These are phyloP conservation scores for Gouania willdenowi DNA, from an alignment of 2,797 vertebrate species.

Conservation along the genomic window DNA sequence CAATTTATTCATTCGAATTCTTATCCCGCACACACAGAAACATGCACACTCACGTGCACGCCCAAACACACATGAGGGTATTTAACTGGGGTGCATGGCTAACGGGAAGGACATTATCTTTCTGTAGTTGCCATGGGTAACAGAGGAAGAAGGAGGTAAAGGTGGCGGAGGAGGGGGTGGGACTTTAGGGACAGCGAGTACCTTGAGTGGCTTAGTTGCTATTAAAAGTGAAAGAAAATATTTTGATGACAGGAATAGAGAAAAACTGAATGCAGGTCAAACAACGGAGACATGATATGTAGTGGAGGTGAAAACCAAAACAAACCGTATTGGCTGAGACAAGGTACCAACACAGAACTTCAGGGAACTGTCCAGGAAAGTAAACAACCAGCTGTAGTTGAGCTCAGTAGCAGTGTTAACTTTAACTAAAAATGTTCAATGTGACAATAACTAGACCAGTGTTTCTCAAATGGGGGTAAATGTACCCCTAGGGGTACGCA, in stretches of 20 bases:
- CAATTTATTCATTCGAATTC: too few species aligned
- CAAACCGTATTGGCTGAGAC: too few species aligned
- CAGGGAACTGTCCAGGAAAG: too few species aligned
- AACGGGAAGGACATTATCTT: conserved; percentile 41
- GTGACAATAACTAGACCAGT: too few species aligned
- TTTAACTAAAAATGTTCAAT: too few species aligned
- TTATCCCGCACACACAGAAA: neutral
- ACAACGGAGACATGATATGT: neutral
- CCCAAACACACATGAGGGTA: neutral
- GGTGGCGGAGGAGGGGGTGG: conserved; percentile 7
- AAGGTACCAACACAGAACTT: too few species aligned
- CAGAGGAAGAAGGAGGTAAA: conserved; percentile 26
- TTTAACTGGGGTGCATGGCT: conserved; percentile 20
- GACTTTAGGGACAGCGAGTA: conserved; percentile 31
- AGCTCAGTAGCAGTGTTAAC: too few species aligned
- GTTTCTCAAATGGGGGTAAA: too few species aligned
- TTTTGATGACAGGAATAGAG: neutral
- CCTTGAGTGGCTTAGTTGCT: conserved; percentile 44
- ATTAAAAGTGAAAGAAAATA: neutral
- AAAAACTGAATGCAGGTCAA: neutral
- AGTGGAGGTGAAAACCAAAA: too few species aligned
- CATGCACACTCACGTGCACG: neutral
- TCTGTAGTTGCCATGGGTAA: conserved; percentile 72
- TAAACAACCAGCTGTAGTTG: too few species aligned
- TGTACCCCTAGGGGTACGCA: too few species aligned